A percentile compares a stretch with the other conserved stretches of the same genome.
These are phyloP conservation scores for Porites lutea DNA, from an alignment of 64 coral and sea anemone genomes.

Conservation along the genomic window DNA sequence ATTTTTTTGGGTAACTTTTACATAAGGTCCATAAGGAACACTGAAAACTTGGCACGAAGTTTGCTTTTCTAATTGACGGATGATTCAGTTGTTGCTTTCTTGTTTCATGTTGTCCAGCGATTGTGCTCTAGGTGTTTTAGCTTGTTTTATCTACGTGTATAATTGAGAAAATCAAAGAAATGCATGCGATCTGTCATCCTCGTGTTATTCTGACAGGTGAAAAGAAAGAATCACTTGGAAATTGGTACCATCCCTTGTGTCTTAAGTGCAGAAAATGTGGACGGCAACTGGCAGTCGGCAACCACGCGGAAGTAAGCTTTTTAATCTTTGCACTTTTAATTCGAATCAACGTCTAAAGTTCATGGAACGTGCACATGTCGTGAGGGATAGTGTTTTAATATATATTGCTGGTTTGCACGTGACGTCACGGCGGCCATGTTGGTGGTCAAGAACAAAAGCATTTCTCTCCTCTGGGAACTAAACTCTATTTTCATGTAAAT, in stretches of 20 bases:
- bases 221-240: conserved; percentile 36
- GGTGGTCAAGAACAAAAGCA: too few species aligned
- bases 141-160: neutral
- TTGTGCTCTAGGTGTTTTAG: too few species aligned
- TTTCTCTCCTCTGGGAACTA: too few species aligned
- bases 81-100: neutral
- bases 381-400: too few species aligned
- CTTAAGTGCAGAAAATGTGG: conserved; percentile 34
- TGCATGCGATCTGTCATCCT: neutral
- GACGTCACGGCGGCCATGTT: too few species aligned
- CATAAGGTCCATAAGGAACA: too few species aligned
- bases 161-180: neutral
- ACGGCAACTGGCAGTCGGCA: conserved; percentile 11
- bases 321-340: neutral
- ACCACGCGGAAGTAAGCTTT: conserved; percentile 3
- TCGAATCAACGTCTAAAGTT: too few species aligned
- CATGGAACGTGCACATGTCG: too few species aligned
- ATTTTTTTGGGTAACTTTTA: too few species aligned
- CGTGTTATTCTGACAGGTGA: conserved; percentile 19
- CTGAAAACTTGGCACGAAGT: neutral
- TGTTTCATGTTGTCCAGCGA: too few species aligned
- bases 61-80: neutral
- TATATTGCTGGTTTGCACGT: too few species aligned
- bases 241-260: conserved; percentile 45
- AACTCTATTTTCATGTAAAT: too few species aligned